These are phyloP conservation scores for Alosa sapidissima DNA, from an alignment of 2,797 vertebrate genomes.

Conservation along the genomic window DNA sequence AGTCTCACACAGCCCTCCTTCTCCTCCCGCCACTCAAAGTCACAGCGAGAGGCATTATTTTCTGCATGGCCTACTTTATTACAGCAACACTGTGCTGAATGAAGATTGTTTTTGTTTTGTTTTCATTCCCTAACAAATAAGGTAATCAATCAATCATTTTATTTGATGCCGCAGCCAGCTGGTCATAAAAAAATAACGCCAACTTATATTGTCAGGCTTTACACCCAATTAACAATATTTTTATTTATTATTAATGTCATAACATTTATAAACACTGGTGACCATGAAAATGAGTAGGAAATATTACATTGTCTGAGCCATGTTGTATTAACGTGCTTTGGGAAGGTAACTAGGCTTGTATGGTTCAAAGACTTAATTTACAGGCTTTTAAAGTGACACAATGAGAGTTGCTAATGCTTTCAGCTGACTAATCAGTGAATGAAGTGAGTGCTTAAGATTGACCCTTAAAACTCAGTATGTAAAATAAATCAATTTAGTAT, in stretches of 20 bases:
- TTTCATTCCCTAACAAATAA: slow-evolving; percentile 43
- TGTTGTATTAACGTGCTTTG: slow-evolving; percentile 25
- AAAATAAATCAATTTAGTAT: background rate
- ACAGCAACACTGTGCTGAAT: slow-evolving; percentile 60
- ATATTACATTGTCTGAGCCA: slow-evolving; percentile 35
- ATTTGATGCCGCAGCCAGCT: slow-evolving; percentile 62
- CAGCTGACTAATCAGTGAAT: background rate
- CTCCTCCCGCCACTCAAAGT: slow-evolving; percentile 56
- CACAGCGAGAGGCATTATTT: slow-evolving; percentile 58
- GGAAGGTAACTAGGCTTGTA: slow-evolving; percentile 68
- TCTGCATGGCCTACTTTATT: slow-evolving; percentile 51
- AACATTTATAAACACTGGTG: slow-evolving; percentile 51
- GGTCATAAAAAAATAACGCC: slow-evolving; percentile 52
- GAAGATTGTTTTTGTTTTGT: slow-evolving; percentile 16
- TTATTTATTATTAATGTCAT: slow-evolving; percentile 63
- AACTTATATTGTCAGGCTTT: slow-evolving; percentile 64
- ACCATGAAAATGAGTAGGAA: slow-evolving; percentile 34
- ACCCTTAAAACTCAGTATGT: background rate
- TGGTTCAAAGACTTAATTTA: slow-evolving; percentile 66
- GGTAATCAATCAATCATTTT: slow-evolving; percentile 65
- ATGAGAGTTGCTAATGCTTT: background rate
- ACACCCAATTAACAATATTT: slow-evolving; percentile 63
- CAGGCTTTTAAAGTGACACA: slow-evolving; percentile 49
- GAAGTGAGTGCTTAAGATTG: background rate
- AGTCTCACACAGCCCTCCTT: slow-evolving; percentile 60